Base-by-base conservation (phyloP, 2,113 vertebrate species). In the Nothocercus julius region DNA sequence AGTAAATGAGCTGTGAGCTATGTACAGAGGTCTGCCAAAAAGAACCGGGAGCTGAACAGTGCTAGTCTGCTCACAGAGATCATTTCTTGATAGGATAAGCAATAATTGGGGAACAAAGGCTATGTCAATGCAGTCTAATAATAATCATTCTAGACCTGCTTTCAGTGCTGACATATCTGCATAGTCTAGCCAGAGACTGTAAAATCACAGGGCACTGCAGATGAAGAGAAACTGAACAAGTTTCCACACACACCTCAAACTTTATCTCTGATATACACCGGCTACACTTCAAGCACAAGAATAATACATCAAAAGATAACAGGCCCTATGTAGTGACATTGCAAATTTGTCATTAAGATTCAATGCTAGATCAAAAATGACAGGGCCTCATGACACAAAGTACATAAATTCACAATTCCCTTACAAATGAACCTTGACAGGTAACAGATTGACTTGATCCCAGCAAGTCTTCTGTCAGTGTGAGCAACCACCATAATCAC, bases 371-470 rank as follows among this genome's bases (percentile, higher is more conserved):
- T 24, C 9, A 89, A 47, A 80, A 67, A n/a, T 27, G n/a, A 4
- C 42, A n/a, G 4, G 25, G 36, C 17, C 56, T 61, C 32, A 34
- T 3, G 59, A 2, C 11, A 72, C 28, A 67, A 95, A 85, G 22
- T 27, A 11, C 44, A 44, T 21, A 10, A 17, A 85, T 7, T 64
- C n/a, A 42, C 8, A 30, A 24, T n/a, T 12, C 3, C 38, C 32
- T 7, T 38, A 67, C 2, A 2, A 87, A 80, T 28, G 38, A 14
- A 61, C 9, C 12, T 36, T 20, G 47, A 70, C 61, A 6, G 9
- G 7, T 18, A 36, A 0, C 4, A 42, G 24, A 51, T 40, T 10
- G 62, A 30, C 7, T 78, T 11, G 0, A 1, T 68, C 25, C 9
- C 63, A 47, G 19, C 8, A 73, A 70, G 47, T 11, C 21, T 40